Evolutionary conservation across 1,140 invertebrate genomes (phyloP).

Genomic region (Hydropsyche tenuis): DNA sequence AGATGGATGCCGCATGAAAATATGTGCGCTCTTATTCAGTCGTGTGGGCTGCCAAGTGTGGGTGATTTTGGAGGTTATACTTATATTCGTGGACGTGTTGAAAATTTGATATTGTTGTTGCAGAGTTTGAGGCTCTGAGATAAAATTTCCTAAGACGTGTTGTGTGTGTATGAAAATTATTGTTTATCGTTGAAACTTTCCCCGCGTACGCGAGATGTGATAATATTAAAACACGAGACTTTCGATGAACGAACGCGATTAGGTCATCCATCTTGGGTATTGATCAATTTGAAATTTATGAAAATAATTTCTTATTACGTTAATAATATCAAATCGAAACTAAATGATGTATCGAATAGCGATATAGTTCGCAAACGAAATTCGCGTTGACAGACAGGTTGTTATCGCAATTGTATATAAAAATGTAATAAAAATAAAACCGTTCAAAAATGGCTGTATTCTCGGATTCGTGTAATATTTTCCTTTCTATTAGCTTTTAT

Average conservation of each 20-base stretch:
- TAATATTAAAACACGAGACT: not conserved
- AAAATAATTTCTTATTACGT: not conserved
- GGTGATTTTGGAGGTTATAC: no score
- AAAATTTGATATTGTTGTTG: no score
- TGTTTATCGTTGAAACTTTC: not conserved
- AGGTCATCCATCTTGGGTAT: not conserved
- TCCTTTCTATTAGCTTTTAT: no score
- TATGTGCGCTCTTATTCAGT: not conserved
- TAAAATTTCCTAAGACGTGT: not conserved
- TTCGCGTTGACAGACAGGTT: no score
- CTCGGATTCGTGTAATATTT: no score
- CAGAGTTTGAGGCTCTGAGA: no score
- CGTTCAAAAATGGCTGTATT: not conserved
- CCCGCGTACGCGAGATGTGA: not conserved
- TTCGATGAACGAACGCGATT: not conserved
- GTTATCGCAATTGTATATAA: no score
- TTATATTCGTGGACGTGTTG: no score
- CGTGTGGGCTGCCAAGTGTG: not conserved
- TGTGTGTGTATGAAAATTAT: slow-evolving; percentile 15
- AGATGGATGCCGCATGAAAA: no score
- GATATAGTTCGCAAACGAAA: not conserved
- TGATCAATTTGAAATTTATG: not conserved
- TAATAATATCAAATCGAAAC: not conserved
- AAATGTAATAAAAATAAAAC: not conserved
- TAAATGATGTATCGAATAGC: not conserved